Percentiles rank a stretch among this genome's conserved stretches.
Conservation (phyloP, 2,888 invertebrate species). For the Phyto melanocephala region DNA sequence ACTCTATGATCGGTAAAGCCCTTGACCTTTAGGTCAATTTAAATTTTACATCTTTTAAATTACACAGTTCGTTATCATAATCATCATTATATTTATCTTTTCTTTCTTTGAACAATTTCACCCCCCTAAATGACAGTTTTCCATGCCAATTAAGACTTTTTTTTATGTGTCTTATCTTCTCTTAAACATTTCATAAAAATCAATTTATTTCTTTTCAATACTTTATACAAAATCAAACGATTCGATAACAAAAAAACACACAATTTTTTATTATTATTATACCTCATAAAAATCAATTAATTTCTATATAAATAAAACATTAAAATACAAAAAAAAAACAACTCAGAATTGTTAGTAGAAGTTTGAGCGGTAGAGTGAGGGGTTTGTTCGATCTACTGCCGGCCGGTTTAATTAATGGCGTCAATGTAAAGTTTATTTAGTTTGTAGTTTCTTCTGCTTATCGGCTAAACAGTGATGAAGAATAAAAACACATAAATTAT, state of each 20-base stretch:
- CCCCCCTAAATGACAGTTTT: too few species aligned
- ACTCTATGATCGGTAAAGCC: too few species aligned
- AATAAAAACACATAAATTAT: neutral
- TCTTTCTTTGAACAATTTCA: too few species aligned
- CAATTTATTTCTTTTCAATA: neutral
- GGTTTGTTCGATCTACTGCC: neutral
- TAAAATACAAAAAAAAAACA: neutral
- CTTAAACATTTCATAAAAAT: neutral
- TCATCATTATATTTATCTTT: too few species aligned
- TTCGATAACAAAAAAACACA: neutral
- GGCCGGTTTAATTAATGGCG: neutral
- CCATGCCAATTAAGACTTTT: too few species aligned
- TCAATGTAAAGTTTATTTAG: neutral
- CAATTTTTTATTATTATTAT: constrained; percentile 16
- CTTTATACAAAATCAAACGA: neutral
- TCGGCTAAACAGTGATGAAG: neutral
- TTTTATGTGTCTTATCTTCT: neutral
- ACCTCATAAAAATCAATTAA: constrained; percentile 26
- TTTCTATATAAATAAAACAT: neutral
- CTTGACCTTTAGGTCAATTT: too few species aligned
- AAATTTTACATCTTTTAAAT: too few species aligned
- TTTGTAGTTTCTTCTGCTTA: neutral
- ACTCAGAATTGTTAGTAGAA: neutral
- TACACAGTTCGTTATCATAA: too few species aligned
- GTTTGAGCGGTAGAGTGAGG: neutral